Base-by-base conservation (phyloP, 1,140 invertebrate species). In the Penaeus vannamei region DNA sequence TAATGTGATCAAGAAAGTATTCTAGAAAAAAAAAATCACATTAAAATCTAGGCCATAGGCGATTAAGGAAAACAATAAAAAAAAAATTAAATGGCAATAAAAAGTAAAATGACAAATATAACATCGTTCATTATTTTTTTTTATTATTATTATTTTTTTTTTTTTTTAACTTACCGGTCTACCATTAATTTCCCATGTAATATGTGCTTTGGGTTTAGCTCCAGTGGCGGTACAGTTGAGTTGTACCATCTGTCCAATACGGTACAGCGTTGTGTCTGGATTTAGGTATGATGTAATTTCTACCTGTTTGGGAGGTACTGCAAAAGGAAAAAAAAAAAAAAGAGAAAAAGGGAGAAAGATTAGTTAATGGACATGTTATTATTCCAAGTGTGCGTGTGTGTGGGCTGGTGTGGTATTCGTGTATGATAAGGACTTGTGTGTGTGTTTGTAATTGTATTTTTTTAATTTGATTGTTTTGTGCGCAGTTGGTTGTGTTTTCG, bases 171-270 rank as follows among this genome's bases (percentile, higher is more conserved):
- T 89, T 66, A 90, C 90, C 62, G 72, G 69, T 64, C 53, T 61
- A 32, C 86, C 90, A 76, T 90, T 90, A 59, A 90, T 89, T 23
- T 87, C 69, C 90, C 90, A 90, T 14, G n/a, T 59, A n/a, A 90
- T 12, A 77, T 85, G 76, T 19, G 90, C 86, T 7, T 83, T 84
- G 4, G 90, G 90, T 53, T 90, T 90, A 76, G 90, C 82, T 4
- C 83, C 83, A 10, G 53, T 82, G 5, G 90, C 90, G 8, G 90
- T 90, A 26, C 90, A 90, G 90, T 90, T 90, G 22, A 90, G 86
- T 23, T 89, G 46, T 42, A 90, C 62, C n/a, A 36, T 79, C 26
- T 90, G 86, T 0, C 86, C 90, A 4, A 77, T 77, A n/a, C 79
- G 86, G 90, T 89, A 90, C 69, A 87, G 61, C 20, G 84, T 60